Evolutionary conservation across 2,797 vertebrate species (phyloP), one percentile per base, ranked within the genome.

Genomic region (Aratinga solstitialis): DNA sequence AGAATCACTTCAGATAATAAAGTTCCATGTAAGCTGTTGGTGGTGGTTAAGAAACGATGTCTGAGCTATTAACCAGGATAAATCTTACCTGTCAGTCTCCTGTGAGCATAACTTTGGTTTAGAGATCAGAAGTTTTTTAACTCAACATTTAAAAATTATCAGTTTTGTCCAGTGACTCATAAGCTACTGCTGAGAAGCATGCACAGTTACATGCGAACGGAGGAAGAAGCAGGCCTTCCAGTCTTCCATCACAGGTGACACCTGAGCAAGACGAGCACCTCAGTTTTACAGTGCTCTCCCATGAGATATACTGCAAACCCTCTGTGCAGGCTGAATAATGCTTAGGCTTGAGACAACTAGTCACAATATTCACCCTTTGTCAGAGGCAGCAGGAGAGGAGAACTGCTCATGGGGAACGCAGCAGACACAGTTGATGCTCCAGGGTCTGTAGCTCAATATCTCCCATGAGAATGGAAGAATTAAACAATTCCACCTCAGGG

Each of bases 381-480:
- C 83, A 84, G 76, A 82, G 67, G 83, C 76, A 93, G 54, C 58
- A 73, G 66, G 59, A 91, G 59, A 78, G 38, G 19, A 90, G 74
- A 91, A 80, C 59, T 91, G 83, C 71, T 93, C 61, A 36, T 68
- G 77, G 40, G 63, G 66, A 82, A 73, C 0, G 0, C 9, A 77
- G 56, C 74, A 90, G 67, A 81, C 47, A 48, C 19, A 82, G 51
- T 13, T 93, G 79, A 84, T 75, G 61, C 47, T 77, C 53, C 59
- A 22, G 43, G 62, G 58, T 66, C 91, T 84, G 69, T 21, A 79
- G 73, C 76, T 79, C 82, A 91, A 0, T 81, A 69, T 53, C 56
- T 94, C 67, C 59, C 34, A 74, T 45, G 77, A 94, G 88, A 94
- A 67, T 13, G 42, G 87, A 82, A 93, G 65, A 87, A 93, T 72